These are phyloP conservation scores for Diploptera punctata DNA, from an alignment of 2,888 invertebrate genomes.

Conservation along the genomic window DNA sequence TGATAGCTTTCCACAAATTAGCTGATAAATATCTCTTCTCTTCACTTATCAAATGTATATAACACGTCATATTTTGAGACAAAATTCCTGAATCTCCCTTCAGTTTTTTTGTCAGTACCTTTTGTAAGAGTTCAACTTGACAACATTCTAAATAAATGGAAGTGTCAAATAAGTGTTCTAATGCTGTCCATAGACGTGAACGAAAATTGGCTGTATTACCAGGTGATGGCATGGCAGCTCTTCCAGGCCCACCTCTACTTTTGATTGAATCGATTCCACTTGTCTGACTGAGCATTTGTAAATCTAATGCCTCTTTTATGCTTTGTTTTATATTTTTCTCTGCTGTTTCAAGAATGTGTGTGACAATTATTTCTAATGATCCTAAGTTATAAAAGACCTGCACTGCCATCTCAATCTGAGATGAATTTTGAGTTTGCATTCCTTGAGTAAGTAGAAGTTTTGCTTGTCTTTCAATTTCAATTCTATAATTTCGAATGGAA, in stretches of 20 bases:
- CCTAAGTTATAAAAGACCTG: constrained; percentile 67
- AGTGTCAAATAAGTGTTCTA: constrained; percentile 84
- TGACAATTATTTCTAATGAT: constrained; percentile 56
- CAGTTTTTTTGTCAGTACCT: not conserved
- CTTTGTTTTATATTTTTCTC: constrained; percentile 52
- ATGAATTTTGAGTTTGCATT: constrained; percentile 74
- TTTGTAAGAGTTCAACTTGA: constrained; percentile 57
- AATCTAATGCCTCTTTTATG: constrained; percentile 59
- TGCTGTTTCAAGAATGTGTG: constrained; percentile 54
- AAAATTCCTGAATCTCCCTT: constrained; percentile 12
- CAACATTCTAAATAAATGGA: constrained; percentile 74
- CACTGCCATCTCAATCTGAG: constrained; percentile 67
- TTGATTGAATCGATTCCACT: constrained; percentile 23
- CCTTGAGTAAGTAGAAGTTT: constrained; percentile 82
- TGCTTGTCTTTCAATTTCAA: constrained; percentile 79
- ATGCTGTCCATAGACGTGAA: constrained; percentile 82
- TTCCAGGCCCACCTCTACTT: constrained; percentile 58
- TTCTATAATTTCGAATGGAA: constrained; percentile 72
- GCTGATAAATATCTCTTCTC: constrained; percentile 4
- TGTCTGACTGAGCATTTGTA: constrained; percentile 50
- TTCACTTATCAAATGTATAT: constrained; percentile 20
- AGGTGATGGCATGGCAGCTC: constrained; percentile 63
- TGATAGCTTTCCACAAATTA: constrained; percentile 67
- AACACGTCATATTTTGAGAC: constrained; percentile 1
- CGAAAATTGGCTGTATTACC: constrained; percentile 65